Base-by-base conservation (phyloP, 2,888 invertebrate genomes). In the Dryocosmus kuriphilus region DNA sequence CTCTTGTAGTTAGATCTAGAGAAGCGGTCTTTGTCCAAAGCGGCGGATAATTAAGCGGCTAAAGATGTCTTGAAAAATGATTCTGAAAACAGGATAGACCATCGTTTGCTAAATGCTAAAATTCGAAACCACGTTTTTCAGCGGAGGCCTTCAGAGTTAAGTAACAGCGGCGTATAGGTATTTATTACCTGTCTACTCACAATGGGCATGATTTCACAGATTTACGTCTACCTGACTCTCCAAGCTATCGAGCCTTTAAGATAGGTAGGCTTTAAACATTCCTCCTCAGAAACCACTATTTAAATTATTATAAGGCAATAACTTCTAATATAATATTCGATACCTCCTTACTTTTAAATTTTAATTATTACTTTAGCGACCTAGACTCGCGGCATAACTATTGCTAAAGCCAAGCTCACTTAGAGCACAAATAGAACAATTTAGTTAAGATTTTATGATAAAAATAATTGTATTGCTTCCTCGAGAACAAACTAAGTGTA, bases 151-250 rank as follows among this genome's bases (percentile, higher is more conserved):
- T 76, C 75, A 71, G 74, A 75, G 75, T 78, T 77, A 77, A 80
- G 76, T 77, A 77, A 60, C 51, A 74, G 80, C 80, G 55, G 46
- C 46, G 46, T 51, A 51, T 63, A 78, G 80, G 81, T 85, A 85
- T 84, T 82, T 84, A 82, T 83, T 82, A 80, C 81, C 84, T 82
- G 80, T 80, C 83, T 82, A 79, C 77, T 79, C 80, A 85, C 81
- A 83, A 82, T 82, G 82, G 74, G 60, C 78, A 80, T 82, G 80
- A 81, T 84, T 82, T 82, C 82, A 83, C 81, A 81, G 80, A 82
- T 83, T 84, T 81, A 60, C 79, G 79, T 82, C 80, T 81, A 78
- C 79, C 79, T 79, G 77, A 74, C 79, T 80, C 75, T 76, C 76
- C 61, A 24, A 46, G 24, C 65, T 65, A 38, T 65, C 65, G 24